Conservation (phyloP, 2,797 vertebrate genomes). For the Fistularia tabacaria region DNA sequence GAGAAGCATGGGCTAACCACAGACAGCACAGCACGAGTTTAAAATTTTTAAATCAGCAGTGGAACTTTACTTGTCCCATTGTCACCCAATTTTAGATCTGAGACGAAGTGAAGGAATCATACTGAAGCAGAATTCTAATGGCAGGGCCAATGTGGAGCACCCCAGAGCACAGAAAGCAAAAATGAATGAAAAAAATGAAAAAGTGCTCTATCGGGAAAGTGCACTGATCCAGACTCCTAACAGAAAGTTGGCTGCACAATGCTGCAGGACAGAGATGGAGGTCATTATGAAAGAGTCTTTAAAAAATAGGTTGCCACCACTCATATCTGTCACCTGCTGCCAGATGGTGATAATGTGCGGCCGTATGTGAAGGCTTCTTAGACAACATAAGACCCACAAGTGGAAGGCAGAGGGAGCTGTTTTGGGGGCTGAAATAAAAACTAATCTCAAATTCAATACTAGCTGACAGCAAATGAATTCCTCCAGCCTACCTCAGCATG, state of each 20-base stretch:
- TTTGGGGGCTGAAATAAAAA: constrained; percentile 88
- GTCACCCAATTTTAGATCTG: constrained; percentile 5
- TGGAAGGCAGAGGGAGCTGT: constrained; percentile 68
- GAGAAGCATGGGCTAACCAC: too few relatives aligned
- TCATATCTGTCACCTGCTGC: constrained; percentile 64
- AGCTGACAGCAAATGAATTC: constrained; percentile 91
- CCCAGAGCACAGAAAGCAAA: constrained; percentile 17
- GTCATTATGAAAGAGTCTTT: constrained; percentile 57
- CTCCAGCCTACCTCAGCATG: constrained; percentile 91
- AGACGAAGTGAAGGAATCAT: constrained; percentile 10
- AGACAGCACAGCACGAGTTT: too few relatives aligned
- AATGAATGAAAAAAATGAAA: constrained; percentile 34
- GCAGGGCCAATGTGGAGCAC: constrained; percentile 16
- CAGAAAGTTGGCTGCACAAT: constrained; percentile 49
- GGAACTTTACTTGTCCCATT: constrained; percentile 9
- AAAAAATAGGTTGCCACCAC: constrained; percentile 31
- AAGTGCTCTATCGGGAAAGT: constrained; percentile 32
- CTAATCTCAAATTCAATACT: constrained; percentile 90
- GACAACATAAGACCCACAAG: constrained; percentile 56
- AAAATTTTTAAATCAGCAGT: neutral
- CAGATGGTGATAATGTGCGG: constrained; percentile 56
- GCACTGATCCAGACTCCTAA: constrained; percentile 53
- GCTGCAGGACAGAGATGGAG: constrained; percentile 44
- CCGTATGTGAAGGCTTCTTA: constrained; percentile 38
- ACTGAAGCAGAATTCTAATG: constrained; percentile 21